Base-by-base conservation (phyloP, 2,113 vertebrate genomes). In the Lagopus leucura region DNA sequence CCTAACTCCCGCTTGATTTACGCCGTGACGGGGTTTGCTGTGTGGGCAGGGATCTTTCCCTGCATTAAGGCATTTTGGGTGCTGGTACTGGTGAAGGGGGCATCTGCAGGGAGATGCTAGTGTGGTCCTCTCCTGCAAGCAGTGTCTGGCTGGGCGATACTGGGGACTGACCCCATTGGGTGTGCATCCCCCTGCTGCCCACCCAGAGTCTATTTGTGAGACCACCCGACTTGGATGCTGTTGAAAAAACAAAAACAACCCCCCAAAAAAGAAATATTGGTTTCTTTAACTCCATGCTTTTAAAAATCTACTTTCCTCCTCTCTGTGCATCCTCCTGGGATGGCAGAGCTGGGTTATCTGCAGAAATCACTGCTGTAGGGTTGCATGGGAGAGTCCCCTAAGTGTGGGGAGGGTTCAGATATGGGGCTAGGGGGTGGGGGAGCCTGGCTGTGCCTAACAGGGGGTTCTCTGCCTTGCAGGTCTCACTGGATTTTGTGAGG, bases 401-500 rank as follows among this genome's bases (percentile, higher is more conserved):
- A 2, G 5, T 6, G 3, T 20, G 11, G n/a, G 57, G 55, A 60
- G 24, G 27, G 14, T 32, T 24, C 36, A 38, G 10, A 25, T 24
- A 1, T 25, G 69, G 48, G 21, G 40, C 13, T 32, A 61, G 60
- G 64, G 9, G 27, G n/a, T 20, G 3, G 21, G 50, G 77, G 5
- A 9, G 21, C 38, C 40, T 42, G 16, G 1, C 24, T 15, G 77
- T 14, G 10, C 16, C 38, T 3, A 3, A 1, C 1, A 1, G 28
- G 42, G 30, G 0, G 0, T 0, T 77, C 15, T 94, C 18, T 90
- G 63, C 77, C 90, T 28, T 11, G 1, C 93, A 99, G 99, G 99
- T 98, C 89, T 98, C 97, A 0, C 91, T 97, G 30, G 99, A 99
- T 75, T 99, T 99, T 9, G 97, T 99, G 91, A 98, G 96, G 95